Evolutionary conservation across 1,140 invertebrate species (phyloP), one percentile per base, ranked within the genome.

Genomic region (Diorhabda carinulata): DNA sequence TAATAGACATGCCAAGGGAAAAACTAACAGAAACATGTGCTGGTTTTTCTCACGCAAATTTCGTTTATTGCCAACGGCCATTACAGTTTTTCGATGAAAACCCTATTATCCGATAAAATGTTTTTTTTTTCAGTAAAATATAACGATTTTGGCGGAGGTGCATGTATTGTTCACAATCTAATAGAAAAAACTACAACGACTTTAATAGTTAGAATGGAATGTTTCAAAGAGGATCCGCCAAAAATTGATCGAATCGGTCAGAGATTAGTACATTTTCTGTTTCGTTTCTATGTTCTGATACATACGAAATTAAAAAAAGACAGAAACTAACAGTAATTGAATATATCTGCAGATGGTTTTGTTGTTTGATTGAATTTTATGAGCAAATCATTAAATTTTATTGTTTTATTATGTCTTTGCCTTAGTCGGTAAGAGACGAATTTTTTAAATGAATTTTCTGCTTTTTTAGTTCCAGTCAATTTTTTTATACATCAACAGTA

Each of bases 291-390:
- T 9, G 6, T 6, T 41, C 8, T 40, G 7, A 64, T 7, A 10
- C 44, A 64, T 10, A 64, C 6, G 2, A 8, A 10, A 6, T 40
- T 9, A 40, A n/a, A 66, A n/a, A 67, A 57, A 60, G 65, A 67
- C 41, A 44, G 43, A 7, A n/a, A 47, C 1, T 40, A 10, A 43
- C 25, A 60, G 65, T 67, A 67, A 67, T 67, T 60, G 57, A 67
- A 67, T 67, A 25, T 25, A 67, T 67, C 65, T 67, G 65, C 65
- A 67, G 65, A 67, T 60, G 65, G 65, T 67, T 67, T 59, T 67
- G 65, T 67, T 67, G 65, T 60, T 60, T 67, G 59, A 67, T 67
- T 67, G 57, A 67, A 67, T 59, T 67, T 67, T 67, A 67, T 67
- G 58, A 44, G 41, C 57, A 60, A 67, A 67, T 67, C 65, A 67